Conservation (phyloP, 2,888 invertebrate species). For the Limnephilus auricula region DNA sequence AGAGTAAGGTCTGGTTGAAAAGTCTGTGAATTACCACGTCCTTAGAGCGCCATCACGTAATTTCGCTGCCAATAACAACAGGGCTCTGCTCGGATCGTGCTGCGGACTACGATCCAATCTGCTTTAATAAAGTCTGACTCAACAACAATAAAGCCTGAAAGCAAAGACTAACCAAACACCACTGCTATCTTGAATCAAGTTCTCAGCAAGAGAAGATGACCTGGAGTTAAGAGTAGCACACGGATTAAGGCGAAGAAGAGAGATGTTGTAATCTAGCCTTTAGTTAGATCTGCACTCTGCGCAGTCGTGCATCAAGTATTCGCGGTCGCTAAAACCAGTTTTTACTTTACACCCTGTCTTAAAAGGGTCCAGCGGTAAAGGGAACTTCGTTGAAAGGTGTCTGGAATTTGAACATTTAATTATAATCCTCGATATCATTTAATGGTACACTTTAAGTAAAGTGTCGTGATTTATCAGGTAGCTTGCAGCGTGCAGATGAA, state of each 20-base stretch:
- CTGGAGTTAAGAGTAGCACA: neutral
- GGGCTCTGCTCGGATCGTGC: constrained; percentile 26
- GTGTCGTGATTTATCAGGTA: neutral
- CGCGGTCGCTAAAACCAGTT: constrained; percentile 39
- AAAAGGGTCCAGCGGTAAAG: neutral
- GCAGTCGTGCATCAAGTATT: constrained; percentile 38
- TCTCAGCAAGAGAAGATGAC: neutral
- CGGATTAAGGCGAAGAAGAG: neutral
- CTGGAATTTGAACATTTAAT: neutral
- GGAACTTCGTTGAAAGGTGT: neutral
- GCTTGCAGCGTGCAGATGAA: neutral
- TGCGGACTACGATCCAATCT: constrained; percentile 20
- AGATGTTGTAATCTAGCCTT: constrained; percentile 22
- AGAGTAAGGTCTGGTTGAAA: constrained; percentile 16
- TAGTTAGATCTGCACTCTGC: constrained; percentile 39
- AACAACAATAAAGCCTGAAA: constrained; percentile 21
- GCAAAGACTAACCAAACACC: neutral
- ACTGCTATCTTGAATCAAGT: neutral
- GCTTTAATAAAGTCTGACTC: constrained; percentile 16
- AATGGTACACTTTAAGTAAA: neutral
- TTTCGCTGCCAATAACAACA: constrained; percentile 31
- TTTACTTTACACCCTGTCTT: constrained; percentile 38
- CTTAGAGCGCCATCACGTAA: constrained; percentile 13
- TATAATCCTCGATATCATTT: neutral
- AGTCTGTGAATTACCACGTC: neutral